Percentiles rank a stretch among this genome's conserved stretches.
Evolutionary conservation across 2,797 vertebrate species (phyloP).

Genomic region (Poeciliopsis gracilis): DNA sequence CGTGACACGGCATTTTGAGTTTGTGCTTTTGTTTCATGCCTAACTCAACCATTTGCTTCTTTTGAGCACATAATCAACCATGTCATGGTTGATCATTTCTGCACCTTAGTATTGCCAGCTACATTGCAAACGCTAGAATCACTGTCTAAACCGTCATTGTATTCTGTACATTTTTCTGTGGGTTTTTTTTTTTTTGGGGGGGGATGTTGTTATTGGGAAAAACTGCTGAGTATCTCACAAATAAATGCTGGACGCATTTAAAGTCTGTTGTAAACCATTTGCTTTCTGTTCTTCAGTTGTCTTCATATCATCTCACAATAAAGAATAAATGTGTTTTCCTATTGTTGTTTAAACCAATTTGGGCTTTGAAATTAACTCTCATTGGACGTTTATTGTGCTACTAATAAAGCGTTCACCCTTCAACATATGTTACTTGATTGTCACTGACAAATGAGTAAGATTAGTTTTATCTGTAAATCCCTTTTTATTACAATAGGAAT

Average conservation of each 20-base stretch:
- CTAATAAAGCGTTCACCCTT: not conserved
- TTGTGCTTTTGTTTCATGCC: conserved; percentile 60
- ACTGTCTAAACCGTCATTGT: conserved; percentile 59
- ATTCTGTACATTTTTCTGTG: conserved; percentile 49
- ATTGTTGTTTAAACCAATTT: conserved; percentile 62
- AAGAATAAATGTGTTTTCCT: conserved; percentile 67
- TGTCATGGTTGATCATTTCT: conserved; percentile 59
- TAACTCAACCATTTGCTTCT: conserved; percentile 69
- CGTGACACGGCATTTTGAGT: conserved; percentile 56
- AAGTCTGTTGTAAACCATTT: conserved; percentile 48
- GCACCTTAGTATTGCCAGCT: conserved; percentile 89
- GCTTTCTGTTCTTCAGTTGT: conserved; percentile 58
- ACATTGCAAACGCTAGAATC: conserved; percentile 89
- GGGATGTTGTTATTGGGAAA: conserved; percentile 39
- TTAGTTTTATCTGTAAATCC: conserved; percentile 11
- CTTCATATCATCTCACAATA: conserved; percentile 63
- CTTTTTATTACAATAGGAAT: conserved; percentile 72
- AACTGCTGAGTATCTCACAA: conserved; percentile 46
- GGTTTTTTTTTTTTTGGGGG: conserved; percentile 55
- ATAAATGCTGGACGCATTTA: conserved; percentile 49
- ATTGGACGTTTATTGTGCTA: conserved; percentile 40
- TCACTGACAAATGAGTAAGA: conserved; percentile 14
- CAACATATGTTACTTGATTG: conserved; percentile 5
- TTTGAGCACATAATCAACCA: conserved; percentile 67
- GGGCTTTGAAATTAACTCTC: conserved; percentile 36